A percentile compares a stretch with the other conserved stretches of the same genome.
Conservation (phyloP, 2,113 vertebrate genomes). For the Pao palembangensis region DNA sequence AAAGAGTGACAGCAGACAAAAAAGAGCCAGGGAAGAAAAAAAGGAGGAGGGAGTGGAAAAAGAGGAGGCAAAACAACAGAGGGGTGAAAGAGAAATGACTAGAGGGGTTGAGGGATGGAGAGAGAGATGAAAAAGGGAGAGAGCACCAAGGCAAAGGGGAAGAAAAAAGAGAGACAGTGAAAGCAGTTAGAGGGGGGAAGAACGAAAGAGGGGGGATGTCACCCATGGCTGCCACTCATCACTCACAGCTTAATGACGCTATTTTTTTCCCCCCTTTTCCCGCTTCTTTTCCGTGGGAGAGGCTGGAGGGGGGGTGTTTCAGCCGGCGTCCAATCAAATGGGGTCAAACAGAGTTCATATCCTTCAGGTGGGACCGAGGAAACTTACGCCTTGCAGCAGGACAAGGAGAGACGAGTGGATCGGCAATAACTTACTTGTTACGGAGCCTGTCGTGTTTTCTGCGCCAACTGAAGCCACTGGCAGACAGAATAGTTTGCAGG, state of each 20-base stretch:
- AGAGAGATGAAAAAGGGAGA: conserved; percentile 53
- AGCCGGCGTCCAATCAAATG: conserved; percentile 87
- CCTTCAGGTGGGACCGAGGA: conserved; percentile 87
- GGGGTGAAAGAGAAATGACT: conserved; percentile 64
- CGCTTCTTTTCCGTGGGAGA: conserved; percentile 54
- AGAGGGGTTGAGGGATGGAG: conserved; percentile 66
- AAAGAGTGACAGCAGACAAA: conserved; percentile 65
- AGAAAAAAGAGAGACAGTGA: conserved; percentile 32
- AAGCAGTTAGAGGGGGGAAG: conserved; percentile 23
- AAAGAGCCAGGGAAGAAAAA: conserved; percentile 48
- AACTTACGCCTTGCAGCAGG: too few species aligned
- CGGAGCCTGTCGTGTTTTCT: too few species aligned
- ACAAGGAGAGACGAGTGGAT: too few species aligned
- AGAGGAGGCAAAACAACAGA: conserved; percentile 59
- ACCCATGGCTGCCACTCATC: conserved; percentile 78
- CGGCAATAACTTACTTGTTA: too few species aligned
- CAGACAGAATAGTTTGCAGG: too few species aligned
- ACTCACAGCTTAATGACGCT: conserved; percentile 79
- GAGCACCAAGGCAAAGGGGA: conserved; percentile 52
- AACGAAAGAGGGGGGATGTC: conserved; percentile 65
- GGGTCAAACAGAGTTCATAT: conserved; percentile 97
- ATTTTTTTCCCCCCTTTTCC: conserved; percentile 61
- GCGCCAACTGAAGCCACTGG: too few species aligned
- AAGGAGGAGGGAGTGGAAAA: conserved; percentile 46
- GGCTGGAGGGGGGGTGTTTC: conserved; percentile 80